These are phyloP conservation scores for Carcharodon carcharias DNA, from an alignment of 2,797 vertebrate species.

Conservation along the genomic window DNA sequence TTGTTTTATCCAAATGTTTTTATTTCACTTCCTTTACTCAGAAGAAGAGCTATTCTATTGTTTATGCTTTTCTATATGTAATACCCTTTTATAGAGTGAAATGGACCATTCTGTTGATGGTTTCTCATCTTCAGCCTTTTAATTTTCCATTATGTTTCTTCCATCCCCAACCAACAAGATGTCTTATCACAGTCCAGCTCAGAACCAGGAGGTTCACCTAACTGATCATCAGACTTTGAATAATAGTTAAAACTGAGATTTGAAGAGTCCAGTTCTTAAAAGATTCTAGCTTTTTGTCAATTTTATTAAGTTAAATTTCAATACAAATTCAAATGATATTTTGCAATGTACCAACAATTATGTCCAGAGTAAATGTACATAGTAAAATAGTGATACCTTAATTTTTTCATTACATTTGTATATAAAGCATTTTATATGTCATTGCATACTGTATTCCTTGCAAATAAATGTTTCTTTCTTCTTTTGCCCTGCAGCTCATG, in stretches of 20 bases:
- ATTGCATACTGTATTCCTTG: neutral
- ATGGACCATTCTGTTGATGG: neutral
- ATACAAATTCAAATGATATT: neutral
- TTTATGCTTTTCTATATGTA: neutral
- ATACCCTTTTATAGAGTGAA: neutral
- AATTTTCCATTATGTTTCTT: neutral
- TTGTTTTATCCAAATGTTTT: neutral
- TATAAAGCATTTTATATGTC: neutral
- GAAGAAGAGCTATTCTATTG: neutral
- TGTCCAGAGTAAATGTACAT: neutral
- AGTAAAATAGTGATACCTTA: neutral
- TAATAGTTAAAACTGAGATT: neutral
- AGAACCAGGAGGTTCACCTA: neutral
- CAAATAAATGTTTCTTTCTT: neutral
- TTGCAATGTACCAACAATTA: neutral
- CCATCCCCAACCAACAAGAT: neutral
- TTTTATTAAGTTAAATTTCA: neutral
- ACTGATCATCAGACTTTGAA: neutral
- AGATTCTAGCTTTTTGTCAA: neutral
- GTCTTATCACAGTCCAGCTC: neutral
- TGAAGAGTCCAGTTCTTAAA: neutral
- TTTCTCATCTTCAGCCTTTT: neutral
- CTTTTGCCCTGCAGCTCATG: conserved; percentile 65
- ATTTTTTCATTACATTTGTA: neutral
- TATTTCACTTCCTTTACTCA: neutral